These are phyloP conservation scores for Anhinga rufa DNA, from an alignment of 2,113 vertebrate genomes.

Conservation along the genomic window DNA sequence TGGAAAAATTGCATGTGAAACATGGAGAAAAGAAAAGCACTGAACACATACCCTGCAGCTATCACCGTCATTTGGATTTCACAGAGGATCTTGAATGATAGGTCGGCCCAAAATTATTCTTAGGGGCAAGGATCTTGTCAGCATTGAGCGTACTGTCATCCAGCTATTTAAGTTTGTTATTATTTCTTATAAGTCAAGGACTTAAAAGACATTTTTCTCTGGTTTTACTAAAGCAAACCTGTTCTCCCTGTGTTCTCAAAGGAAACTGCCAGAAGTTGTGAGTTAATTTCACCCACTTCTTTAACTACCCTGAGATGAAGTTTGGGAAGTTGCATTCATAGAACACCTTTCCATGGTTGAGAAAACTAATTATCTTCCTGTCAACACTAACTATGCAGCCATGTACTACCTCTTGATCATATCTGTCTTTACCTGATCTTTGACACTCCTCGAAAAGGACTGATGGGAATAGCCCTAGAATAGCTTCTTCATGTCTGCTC, in stretches of 20 bases:
- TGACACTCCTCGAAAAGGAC: not conserved
- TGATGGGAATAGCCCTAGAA: not conserved
- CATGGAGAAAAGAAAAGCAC: not conserved
- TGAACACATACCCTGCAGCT: constrained; percentile 19
- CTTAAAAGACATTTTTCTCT: not conserved
- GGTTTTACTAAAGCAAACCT: not conserved
- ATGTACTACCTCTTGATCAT: not conserved
- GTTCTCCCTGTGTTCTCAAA: not conserved
- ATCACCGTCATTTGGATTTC: constrained; percentile 19
- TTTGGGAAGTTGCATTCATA: not conserved
- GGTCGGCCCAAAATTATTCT: constrained; percentile 16
- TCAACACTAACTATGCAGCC: not conserved
- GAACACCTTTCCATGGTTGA: not conserved
- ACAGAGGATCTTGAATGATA: constrained; percentile 15
- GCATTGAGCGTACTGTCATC: not conserved
- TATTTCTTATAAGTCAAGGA: not conserved
- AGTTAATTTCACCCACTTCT: not conserved
- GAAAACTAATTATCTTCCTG: not conserved
- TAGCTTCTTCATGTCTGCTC: not conserved
- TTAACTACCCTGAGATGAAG: not conserved
- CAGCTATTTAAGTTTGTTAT: not conserved
- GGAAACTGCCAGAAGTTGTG: not conserved
- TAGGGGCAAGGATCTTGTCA: constrained; percentile 15
- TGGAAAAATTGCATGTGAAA: constrained; percentile 28
- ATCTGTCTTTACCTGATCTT: not conserved